Evolutionary conservation across 2,797 vertebrate genomes (phyloP).

Genomic region (Petrocephalus sullivani): DNA sequence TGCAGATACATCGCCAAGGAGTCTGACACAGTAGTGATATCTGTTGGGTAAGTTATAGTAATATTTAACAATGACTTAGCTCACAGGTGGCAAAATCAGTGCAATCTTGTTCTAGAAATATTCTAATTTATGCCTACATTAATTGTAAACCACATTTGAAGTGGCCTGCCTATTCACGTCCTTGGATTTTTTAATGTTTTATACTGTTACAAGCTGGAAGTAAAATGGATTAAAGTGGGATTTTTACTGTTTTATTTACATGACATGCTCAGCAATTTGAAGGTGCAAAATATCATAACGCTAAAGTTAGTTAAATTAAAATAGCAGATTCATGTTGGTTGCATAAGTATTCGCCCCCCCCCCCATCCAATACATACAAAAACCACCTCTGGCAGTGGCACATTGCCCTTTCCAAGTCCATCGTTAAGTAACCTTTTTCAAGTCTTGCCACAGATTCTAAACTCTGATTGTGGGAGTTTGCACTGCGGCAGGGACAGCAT

Average conservation of each 20-base stretch:
- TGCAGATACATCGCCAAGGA: slow-evolving; percentile 62
- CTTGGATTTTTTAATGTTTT: background rate
- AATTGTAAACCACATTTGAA: background rate
- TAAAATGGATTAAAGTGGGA: background rate
- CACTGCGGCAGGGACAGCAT: background rate
- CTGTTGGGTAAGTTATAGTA: slow-evolving; percentile 62
- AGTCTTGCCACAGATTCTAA: background rate
- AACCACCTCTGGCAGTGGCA: background rate
- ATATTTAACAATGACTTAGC: background rate
- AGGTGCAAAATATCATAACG: background rate
- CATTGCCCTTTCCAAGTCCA: background rate
- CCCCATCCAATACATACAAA: background rate
- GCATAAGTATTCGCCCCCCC: background rate
- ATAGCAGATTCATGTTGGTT: background rate
- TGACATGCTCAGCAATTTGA: background rate
- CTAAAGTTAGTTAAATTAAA: background rate
- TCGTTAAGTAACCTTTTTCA: background rate
- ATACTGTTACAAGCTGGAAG: background rate
- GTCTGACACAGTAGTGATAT: slow-evolving; percentile 67
- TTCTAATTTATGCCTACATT: background rate
- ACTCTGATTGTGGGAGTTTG: background rate
- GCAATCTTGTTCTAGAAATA: background rate
- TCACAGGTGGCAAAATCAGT: background rate
- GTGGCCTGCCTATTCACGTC: background rate
- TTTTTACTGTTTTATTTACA: background rate